These are phyloP conservation scores for Zoanthus solanderi DNA, from an alignment of 92 coral and sea anemone species.

Conservation along the genomic window DNA sequence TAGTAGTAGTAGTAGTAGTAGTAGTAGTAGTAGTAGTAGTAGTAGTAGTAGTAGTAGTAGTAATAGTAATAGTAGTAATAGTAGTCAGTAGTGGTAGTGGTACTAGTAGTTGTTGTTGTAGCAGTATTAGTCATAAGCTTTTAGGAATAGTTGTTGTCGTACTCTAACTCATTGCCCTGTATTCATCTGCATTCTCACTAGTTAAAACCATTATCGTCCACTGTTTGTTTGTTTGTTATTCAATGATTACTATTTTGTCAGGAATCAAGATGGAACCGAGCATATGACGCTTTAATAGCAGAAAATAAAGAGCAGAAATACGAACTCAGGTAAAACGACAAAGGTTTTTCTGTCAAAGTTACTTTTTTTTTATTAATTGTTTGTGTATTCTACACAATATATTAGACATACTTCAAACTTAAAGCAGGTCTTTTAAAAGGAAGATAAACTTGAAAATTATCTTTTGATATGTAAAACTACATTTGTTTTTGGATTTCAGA, in stretches of 20 bases:
- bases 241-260: neutral
- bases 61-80: neutral
- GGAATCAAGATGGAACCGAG: conserved; percentile 40
- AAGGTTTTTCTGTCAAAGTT: too few species aligned
- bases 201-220: too few species aligned
- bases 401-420: too few species aligned
- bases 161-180: too few species aligned
- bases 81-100: neutral
- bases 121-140: neutral
- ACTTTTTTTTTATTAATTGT: neutral
- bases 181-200: too few species aligned
- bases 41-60: neutral
- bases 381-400: neutral
- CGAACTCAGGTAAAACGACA: conserved; percentile 62
- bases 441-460: too few species aligned
- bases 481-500: too few species aligned
- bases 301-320: conserved; percentile 68
- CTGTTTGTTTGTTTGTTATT: too few species aligned
- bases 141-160: too few species aligned
- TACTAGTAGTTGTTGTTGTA: neutral
- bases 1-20: too few species aligned
- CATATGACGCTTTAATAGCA: conserved; percentile 60
- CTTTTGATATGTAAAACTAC: too few species aligned
- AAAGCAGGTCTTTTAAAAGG: too few species aligned
- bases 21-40: neutral